These are phyloP conservation scores for Epinotia bilunana DNA, from an alignment of 2,888 invertebrate species.

Conservation along the genomic window DNA sequence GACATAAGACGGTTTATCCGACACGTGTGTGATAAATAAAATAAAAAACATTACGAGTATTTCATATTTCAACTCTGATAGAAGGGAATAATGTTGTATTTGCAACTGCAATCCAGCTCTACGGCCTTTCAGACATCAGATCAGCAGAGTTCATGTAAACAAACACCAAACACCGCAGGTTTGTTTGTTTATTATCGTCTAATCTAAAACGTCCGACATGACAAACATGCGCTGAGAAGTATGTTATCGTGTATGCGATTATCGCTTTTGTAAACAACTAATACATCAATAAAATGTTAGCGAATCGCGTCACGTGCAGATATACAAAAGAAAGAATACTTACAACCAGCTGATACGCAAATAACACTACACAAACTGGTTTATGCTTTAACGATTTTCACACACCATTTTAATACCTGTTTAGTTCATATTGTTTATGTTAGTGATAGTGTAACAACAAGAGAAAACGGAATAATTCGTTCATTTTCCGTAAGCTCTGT, in stretches of 20 bases:
- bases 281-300: background rate
- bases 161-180: background rate
- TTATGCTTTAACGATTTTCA: too few species aligned
- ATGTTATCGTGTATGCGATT: background rate
- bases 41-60: background rate
- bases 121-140: background rate
- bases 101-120: background rate
- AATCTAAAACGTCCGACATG: background rate
- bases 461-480: too few species aligned
- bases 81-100: background rate
- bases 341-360: background rate
- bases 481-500: too few species aligned
- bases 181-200: conserved; percentile 10
- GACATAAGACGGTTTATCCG: background rate
- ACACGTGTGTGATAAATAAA: background rate
- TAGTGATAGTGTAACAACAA: too few species aligned
- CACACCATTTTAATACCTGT: too few species aligned
- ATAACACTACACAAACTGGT: too few species aligned
- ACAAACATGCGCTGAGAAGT: background rate
- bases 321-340: background rate
- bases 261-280: background rate
- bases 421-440: too few species aligned
- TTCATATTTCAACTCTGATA: background rate
- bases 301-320: background rate
- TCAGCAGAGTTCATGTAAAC: conserved; percentile 10